phyloP scores from a whole-genome alignment of 2,888 invertebrate species.

The Isotomurus palustris region DNA sequence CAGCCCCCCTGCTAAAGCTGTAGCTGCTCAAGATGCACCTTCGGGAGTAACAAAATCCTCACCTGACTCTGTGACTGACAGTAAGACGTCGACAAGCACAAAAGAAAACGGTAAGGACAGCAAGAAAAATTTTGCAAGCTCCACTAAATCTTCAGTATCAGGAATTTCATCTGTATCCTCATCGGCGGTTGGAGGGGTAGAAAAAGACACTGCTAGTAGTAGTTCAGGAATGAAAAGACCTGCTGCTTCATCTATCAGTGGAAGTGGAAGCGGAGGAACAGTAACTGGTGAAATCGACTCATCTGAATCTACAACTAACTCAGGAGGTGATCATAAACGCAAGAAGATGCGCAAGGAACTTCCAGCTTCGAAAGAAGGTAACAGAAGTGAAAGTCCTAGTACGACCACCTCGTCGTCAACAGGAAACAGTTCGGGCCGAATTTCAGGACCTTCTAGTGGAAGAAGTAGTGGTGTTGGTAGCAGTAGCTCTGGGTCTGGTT shows the following conservation, averaged over 20 bases:
- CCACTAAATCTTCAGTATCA: neutral
- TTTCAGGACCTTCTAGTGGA: too few species aligned
- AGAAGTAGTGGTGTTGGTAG: slow-evolving; percentile 18
- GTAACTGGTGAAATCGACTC: slow-evolving; percentile 23
- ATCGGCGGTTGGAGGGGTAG: neutral
- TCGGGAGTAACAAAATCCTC: neutral
- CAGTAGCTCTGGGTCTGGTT: neutral
- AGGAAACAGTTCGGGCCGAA: too few species aligned
- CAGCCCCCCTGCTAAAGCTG: slow-evolving; percentile 7
- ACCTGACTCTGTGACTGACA: neutral
- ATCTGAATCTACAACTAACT: slow-evolving; percentile 11
- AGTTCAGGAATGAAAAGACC: slow-evolving; percentile 6
- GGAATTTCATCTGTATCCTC: neutral
- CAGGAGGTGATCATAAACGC: slow-evolving; percentile 32
- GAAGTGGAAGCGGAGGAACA: neutral
- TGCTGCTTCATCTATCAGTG: slow-evolving; percentile 2
- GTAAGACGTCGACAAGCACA: slow-evolving; percentile 7
- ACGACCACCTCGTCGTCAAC: slow-evolving; percentile 6
- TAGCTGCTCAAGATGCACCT: neutral
- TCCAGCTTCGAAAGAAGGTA: neutral
- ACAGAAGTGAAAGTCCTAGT: slow-evolving; percentile 6
- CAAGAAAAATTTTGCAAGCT: neutral
- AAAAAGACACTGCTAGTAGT: neutral
- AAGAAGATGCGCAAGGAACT: slow-evolving; percentile 32
- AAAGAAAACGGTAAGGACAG: slow-evolving; percentile 2